Evolutionary conservation across 1,140 invertebrate genomes (phyloP), one percentile per base, ranked within the genome.

Genomic region (Cydia amplana): DNA sequence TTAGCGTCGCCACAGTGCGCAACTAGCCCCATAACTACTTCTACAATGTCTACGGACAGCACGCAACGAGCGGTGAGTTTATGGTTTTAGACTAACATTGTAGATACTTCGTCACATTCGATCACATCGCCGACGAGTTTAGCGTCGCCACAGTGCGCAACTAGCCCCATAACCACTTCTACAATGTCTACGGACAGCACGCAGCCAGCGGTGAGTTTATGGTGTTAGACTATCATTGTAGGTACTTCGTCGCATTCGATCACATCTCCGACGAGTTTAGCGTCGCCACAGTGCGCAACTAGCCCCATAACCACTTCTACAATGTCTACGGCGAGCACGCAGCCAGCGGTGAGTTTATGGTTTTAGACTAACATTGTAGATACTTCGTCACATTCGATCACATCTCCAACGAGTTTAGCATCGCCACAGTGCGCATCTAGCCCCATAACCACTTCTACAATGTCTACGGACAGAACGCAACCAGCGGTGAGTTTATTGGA

Each of bases 251-350:
- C 87, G 10, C 91, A 14, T 72, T 92, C 90, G 20, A 92, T 92
- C 80, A 92, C 91, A 43, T 92, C 91, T 7, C 89, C 89, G 2
- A 89, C 89, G 0, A 91, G 89, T 67, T 81, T 91, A 6, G 87
- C 88, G 18, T 91, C 91, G 2, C 89, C 89, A 2, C 89, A 91
- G 32, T 91, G 89, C 74, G 86, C 91, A 23, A 91, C 89, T 49
- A 92, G 91, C 76, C 91, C 91, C 10, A 87, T 92, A 28, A 92
- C 91, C 9, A 92, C 90, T 49, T 92, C 91, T 16, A 92, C 91
- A 12, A 85, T 91, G 83, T 92, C 91, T 4, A 91, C 88, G 10
- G 91, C 91, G 63, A 92, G 91, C 72, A 82, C 88, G 49, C 89
- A 91, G 77, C 88, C 89, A 10, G 74, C 79, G 80, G 90, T 92